Evolutionary conservation across 2,888 invertebrate species (phyloP), one percentile per base, ranked within the genome.

Genomic region (Drosophila atroscutellata): DNA sequence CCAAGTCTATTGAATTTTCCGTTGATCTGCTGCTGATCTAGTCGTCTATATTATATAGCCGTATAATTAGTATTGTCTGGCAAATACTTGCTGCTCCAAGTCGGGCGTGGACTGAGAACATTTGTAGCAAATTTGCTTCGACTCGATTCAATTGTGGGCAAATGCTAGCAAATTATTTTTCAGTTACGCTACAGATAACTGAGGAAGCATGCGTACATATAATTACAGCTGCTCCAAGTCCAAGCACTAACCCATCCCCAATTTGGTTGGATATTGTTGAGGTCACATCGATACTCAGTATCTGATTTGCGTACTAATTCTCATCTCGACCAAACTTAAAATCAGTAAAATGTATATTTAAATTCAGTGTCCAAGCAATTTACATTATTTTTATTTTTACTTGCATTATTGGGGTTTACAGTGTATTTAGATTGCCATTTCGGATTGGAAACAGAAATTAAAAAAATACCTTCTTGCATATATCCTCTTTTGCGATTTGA

Each of bases 51-150:
- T 80, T 72, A 66, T 75, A 78, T 71, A 80, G 55, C 34, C n/a
- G 51, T 57, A 49, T 61, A 80, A 79, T 80, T 80, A 68, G 72
- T 56, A 52, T 68, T 63, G 76, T 75, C 65, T 75, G 72, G 60
- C 65, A 75, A 66, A 75, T 72, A 66, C 32, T 63, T 55, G 36
- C 47, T 28, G 57, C 74, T 47, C 15, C 15, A 60, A 60, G 59
- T 68, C 49, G 69, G 57, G 63, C 45, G 54, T 52, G 49, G 55
- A 60, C 24, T 50, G 61, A 11, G 62, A 65, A 62, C 60, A 60
- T 57, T 57, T 34, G n/a, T 36, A 24, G 52, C 36, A 30, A 36
- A 42, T 64, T 72, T 39, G 42, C 26, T 13, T 42, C 26, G 34
- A 47, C 15, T 47, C 63, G 36, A 13, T 51, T 66, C 62, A 74